phyloP scores from a whole-genome alignment of 2,113 vertebrate species.

The Eretmochelys imbricata region DNA sequence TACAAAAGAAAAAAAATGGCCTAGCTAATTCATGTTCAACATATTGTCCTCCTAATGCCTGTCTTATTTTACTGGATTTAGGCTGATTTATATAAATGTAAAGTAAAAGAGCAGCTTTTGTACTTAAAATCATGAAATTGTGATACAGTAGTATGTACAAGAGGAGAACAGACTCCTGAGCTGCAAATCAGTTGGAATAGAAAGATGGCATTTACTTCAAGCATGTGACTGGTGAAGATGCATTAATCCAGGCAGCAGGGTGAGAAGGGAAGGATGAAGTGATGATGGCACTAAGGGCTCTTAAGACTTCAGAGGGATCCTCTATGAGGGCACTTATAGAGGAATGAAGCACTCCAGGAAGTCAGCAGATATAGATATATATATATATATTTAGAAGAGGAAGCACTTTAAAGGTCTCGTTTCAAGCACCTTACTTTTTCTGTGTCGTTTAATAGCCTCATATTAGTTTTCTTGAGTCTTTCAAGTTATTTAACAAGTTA shows the following conservation, averaged over 20 bases:
- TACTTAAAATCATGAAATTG: neutral
- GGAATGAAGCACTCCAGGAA: conserved; percentile 61
- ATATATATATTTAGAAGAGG: conserved; percentile 3
- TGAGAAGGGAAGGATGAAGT: conserved; percentile 3
- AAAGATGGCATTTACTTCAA: neutral
- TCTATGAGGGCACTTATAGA: conserved; percentile 41
- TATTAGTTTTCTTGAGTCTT: neutral
- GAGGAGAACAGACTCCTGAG: neutral
- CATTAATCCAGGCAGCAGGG: conserved; percentile 9
- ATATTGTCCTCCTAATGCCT: neutral
- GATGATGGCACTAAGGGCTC: conserved; percentile 38
- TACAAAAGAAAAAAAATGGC: neutral
- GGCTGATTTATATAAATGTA: neutral
- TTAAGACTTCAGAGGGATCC: conserved; percentile 24
- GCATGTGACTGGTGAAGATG: conserved; percentile 5
- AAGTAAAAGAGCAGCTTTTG: fast-evolving
- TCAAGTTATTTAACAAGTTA: neutral
- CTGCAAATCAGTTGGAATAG: neutral
- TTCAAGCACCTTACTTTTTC: neutral
- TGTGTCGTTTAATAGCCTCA: neutral
- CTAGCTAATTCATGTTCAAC: neutral
- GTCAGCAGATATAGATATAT: conserved; percentile 5
- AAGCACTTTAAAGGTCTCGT: neutral
- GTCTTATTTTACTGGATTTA: neutral
- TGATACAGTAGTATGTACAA: fast-evolving